These are phyloP conservation scores for Caenorhabditis brenneri DNA, from an alignment of 1,140 invertebrate species.

Conservation along the genomic window DNA sequence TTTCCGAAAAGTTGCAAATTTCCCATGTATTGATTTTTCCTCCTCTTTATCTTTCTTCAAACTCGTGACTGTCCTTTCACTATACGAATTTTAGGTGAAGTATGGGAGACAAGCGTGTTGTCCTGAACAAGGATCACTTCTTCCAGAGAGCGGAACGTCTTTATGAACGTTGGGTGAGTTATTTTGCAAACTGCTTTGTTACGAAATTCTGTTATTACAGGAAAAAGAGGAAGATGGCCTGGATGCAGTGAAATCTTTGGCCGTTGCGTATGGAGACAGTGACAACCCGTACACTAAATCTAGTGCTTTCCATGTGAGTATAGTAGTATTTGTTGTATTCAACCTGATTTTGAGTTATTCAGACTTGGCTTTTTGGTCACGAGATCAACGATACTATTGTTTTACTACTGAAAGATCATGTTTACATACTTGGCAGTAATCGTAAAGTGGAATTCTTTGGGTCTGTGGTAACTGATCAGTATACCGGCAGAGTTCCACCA, in stretches of 20 bases:
- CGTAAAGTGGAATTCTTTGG: conserved; percentile 97
- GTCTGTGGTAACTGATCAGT: conserved; percentile 83
- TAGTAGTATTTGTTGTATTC: too few relatives aligned
- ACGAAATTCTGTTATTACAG: neutral
- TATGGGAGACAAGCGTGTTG: neutral
- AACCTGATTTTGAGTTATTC: too few relatives aligned
- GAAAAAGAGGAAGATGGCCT: neutral
- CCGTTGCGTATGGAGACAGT: neutral
- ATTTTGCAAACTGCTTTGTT: neutral
- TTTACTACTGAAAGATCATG: conserved; percentile 65
- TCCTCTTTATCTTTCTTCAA: neutral
- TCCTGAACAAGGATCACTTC: neutral
- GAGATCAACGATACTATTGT: neutral
- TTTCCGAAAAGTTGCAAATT: too few relatives aligned
- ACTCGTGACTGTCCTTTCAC: neutral
- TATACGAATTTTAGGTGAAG: neutral
- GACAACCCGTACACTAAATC: conserved; percentile 19
- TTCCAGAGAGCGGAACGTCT: conserved; percentile 11
- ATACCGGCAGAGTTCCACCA: conserved; percentile 80
- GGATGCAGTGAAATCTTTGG: neutral
- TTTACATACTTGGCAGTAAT: conserved; percentile 91
- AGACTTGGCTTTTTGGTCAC: conserved; percentile 4
- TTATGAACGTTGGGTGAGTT: neutral
- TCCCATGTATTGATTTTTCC: too few relatives aligned
- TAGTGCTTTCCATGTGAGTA: neutral